These are phyloP conservation scores for Psittacula cyanocephala DNA, from an alignment of 2,113 vertebrate genomes.

Conservation along the genomic window DNA sequence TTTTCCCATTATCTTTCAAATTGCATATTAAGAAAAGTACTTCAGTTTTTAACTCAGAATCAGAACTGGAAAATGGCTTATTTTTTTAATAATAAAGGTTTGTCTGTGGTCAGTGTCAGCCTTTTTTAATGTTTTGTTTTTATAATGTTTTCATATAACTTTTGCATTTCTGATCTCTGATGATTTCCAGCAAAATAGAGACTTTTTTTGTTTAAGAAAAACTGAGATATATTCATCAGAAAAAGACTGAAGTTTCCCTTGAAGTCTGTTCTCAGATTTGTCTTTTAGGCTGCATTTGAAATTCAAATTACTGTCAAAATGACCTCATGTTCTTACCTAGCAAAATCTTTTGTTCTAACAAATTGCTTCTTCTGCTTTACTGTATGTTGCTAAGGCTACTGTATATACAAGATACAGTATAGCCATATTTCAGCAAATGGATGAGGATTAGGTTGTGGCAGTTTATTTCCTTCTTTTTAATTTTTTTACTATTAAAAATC, in stretches of 20 bases:
- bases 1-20: background rate
- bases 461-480: background rate
- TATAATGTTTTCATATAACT: background rate
- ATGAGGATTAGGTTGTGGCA: background rate
- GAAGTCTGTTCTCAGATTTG: slow-evolving; percentile 7
- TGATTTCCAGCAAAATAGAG: background rate
- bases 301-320: slow-evolving; percentile 7
- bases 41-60: background rate
- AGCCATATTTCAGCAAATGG: background rate
- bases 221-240: background rate
- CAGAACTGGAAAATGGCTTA: background rate
- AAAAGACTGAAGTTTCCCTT: background rate
- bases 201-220: background rate
- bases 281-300: background rate
- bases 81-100: background rate
- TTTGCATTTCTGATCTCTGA: background rate
- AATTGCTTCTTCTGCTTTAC: background rate
- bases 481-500: background rate
- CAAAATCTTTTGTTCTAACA: background rate
- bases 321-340: background rate
- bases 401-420: background rate
- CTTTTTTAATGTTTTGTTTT: background rate
- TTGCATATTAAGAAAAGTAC: background rate
- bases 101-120: background rate
- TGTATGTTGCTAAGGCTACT: background rate